phyloP scores from a whole-genome alignment of 2,113 vertebrate genomes.

The Formicarius rufipectus region DNA sequence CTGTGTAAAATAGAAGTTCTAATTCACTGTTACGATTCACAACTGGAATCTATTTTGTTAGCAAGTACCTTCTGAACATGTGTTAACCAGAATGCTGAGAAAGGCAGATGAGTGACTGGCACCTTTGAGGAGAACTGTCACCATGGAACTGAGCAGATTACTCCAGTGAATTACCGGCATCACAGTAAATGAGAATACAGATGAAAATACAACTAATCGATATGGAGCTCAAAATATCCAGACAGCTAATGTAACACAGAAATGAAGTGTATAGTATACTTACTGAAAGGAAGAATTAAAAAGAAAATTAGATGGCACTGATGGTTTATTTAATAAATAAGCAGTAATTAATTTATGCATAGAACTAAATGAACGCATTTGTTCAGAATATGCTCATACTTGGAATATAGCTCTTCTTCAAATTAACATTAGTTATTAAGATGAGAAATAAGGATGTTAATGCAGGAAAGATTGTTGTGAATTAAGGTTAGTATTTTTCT shows the following conservation, averaged over 20 bases:
- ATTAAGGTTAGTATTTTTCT: not conserved
- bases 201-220: not conserved
- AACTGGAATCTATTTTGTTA: not conserved
- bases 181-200: not conserved
- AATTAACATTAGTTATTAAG: not conserved
- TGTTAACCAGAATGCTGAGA: not conserved
- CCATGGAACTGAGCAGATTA: not conserved
- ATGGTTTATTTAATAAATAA: not conserved
- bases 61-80: not conserved
- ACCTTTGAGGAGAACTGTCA: not conserved
- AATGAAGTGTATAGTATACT: not conserved
- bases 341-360: not conserved
- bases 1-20: not conserved
- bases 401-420: not conserved
- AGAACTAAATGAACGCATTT: not conserved
- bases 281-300: not conserved
- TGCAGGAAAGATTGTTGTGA: not conserved
- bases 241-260: not conserved
- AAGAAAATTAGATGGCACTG: not conserved
- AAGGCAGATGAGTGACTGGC: fast-evolving
- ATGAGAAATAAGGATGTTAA: not conserved
- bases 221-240: not conserved
- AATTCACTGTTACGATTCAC: not conserved
- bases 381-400: not conserved
- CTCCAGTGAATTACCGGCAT: not conserved